Evolutionary conservation across 2,113 vertebrate genomes (phyloP).

Genomic region (Ceratotherium simum): DNA sequence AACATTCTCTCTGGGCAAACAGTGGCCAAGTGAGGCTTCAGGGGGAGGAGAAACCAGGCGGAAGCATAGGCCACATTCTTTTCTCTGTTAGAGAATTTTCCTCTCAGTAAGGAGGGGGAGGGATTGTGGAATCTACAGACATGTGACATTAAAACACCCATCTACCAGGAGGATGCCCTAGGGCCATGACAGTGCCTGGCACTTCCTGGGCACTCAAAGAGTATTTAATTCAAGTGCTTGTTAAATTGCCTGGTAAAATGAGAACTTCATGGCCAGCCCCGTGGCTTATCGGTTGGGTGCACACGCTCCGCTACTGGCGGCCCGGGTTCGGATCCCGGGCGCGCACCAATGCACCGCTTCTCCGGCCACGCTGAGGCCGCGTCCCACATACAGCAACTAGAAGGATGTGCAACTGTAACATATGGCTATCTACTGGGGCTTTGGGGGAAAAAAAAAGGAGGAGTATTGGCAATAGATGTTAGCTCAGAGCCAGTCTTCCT

Average conservation of each 20-base stretch:
- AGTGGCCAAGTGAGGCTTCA: neutral
- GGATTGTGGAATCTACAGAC: neutral
- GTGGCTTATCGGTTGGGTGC: no score
- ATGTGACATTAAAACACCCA: neutral
- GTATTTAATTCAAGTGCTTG: neutral
- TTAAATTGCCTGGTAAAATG: neutral
- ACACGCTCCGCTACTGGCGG: no score
- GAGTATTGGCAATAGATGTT: no score
- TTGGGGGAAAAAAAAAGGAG: no score
- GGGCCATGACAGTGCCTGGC: no score
- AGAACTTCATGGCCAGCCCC: neutral
- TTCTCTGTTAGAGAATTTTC: neutral
- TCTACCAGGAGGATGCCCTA: neutral
- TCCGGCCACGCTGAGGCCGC: no score
- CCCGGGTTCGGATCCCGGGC: no score
- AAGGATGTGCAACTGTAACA: no score
- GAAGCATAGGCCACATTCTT: neutral
- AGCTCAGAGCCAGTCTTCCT: no score
- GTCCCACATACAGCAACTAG: no score
- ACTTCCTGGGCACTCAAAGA: neutral
- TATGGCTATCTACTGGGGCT: no score
- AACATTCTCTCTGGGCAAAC: neutral
- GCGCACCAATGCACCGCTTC: no score
- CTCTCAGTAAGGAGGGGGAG: neutral
- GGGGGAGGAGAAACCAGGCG: neutral